Percentiles rank a stretch among this genome's conserved stretches.
phyloP scores from a whole-genome alignment of 2,113 vertebrate genomes.

The Rhipidura dahli region DNA sequence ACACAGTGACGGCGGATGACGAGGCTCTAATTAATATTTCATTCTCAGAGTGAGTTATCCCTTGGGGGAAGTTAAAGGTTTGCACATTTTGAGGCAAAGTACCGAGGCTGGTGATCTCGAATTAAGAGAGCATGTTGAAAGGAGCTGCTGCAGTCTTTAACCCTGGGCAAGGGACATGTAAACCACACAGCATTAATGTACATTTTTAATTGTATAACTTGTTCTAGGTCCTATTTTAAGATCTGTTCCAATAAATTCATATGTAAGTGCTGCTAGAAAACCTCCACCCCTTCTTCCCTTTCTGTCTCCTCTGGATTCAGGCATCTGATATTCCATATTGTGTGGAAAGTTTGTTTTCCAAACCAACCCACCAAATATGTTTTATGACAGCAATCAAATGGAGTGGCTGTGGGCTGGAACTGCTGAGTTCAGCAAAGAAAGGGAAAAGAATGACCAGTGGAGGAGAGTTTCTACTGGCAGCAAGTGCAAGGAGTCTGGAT shows the following conservation, averaged over 20 bases:
- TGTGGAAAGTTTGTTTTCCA: neutral
- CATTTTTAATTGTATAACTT: neutral
- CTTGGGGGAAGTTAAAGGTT: conserved; percentile 34
- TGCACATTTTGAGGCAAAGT: conserved; percentile 1
- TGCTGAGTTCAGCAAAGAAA: conserved; percentile 9
- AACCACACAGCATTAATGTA: neutral
- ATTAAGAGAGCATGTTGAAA: conserved; percentile 23
- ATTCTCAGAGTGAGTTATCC: conserved; percentile 6
- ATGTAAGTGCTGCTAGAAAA: neutral
- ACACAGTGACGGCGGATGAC: neutral
- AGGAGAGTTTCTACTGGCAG: neutral
- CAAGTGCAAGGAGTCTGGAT: neutral
- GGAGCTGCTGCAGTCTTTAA: conserved; percentile 29
- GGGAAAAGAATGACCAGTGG: neutral
- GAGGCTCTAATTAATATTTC: conserved; percentile 37
- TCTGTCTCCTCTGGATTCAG: neutral
- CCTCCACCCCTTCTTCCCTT: neutral
- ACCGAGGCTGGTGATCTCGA: neutral
- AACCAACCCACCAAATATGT: neutral
- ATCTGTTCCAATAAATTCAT: neutral
- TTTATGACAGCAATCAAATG: conserved; percentile 28
- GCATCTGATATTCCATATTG: neutral
- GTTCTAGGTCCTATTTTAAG: neutral
- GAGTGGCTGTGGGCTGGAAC: neutral
- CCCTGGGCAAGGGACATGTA: neutral